Conservation (phyloP, 2,113 vertebrate genomes). For the Rhinogobius similis region DNA sequence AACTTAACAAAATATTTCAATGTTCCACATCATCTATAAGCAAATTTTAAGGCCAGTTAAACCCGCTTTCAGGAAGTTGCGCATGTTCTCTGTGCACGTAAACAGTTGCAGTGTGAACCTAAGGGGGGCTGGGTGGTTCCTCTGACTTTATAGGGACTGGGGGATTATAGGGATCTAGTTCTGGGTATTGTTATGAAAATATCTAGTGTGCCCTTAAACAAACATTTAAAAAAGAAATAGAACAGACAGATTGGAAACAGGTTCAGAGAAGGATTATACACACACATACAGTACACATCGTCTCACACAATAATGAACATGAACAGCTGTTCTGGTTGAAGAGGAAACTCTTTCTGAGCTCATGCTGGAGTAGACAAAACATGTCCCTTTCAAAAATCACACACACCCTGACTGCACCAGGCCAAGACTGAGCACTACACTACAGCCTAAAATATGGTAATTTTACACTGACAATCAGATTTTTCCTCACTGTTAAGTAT, state of each 20-base stretch:
- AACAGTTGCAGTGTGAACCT: too few species aligned
- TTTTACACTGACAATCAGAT: too few species aligned
- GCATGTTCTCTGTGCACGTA: too few species aligned
- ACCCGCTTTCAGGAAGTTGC: too few species aligned
- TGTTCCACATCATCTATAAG: too few species aligned
- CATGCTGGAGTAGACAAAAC: conserved; percentile 82
- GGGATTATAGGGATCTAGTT: too few species aligned
- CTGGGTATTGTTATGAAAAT: too few species aligned
- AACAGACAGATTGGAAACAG: conserved; percentile 49
- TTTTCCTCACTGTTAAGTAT: too few species aligned
- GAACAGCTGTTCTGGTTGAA: conserved; percentile 81
- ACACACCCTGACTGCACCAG: conserved; percentile 18
- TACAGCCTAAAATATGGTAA: not conserved
- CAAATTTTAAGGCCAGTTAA: too few species aligned
- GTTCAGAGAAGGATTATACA: conserved; percentile 13
- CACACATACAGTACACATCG: conserved; percentile 53
- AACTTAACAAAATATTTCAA: too few species aligned
- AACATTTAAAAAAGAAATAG: conserved; percentile 44
- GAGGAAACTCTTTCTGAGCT: conserved; percentile 79
- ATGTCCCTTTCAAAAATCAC: conserved; percentile 65
- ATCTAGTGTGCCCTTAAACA: conserved; percentile 47
- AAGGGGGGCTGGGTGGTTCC: too few species aligned
- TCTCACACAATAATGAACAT: conserved; percentile 71
- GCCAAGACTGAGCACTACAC: not conserved
- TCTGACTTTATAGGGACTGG: not conserved